Evolutionary conservation across 2,888 invertebrate species (phyloP).

Genomic region (Congeria kusceri): DNA sequence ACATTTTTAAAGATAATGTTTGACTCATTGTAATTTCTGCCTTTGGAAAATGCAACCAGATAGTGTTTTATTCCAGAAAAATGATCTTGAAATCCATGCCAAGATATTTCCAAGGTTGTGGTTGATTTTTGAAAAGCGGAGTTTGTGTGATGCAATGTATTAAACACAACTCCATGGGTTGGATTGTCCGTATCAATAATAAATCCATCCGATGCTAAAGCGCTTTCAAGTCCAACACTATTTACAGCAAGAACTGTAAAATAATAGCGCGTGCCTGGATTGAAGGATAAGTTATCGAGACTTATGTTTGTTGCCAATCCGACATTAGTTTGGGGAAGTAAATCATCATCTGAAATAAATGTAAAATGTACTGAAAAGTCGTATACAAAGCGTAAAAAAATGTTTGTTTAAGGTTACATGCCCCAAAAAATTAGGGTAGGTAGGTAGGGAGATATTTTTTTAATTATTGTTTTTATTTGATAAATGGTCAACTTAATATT

Average conservation of each 20-base stretch:
- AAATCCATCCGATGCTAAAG: slow-evolving; percentile 3
- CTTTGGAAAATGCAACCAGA: background rate
- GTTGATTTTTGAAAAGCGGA: background rate
- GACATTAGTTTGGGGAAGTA: background rate
- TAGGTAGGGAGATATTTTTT: too few species aligned
- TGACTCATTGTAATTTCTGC: background rate
- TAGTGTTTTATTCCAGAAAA: slow-evolving; percentile 1
- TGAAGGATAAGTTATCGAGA: background rate
- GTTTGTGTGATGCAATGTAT: background rate
- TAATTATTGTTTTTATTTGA: too few species aligned
- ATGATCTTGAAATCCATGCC: slow-evolving; percentile 9
- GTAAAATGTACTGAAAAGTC: too few species aligned
- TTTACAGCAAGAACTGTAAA: slow-evolving; percentile 8
- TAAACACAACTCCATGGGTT: background rate
- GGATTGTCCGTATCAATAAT: slow-evolving; percentile 4
- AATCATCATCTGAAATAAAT: slow-evolving; percentile 3
- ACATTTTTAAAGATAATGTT: slow-evolving; percentile 27
- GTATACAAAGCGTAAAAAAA: too few species aligned
- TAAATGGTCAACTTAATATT: too few species aligned
- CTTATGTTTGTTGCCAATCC: background rate
- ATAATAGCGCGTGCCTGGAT: slow-evolving; percentile 1
- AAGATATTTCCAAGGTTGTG: background rate
- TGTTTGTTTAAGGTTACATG: too few species aligned
- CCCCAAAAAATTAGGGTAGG: too few species aligned
- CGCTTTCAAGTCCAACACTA: slow-evolving; percentile 2